These are phyloP conservation scores for Catostylus mosaicus DNA, from an alignment of 30 jellyfish, hydroid and myxozoan species.

Conservation along the genomic window DNA sequence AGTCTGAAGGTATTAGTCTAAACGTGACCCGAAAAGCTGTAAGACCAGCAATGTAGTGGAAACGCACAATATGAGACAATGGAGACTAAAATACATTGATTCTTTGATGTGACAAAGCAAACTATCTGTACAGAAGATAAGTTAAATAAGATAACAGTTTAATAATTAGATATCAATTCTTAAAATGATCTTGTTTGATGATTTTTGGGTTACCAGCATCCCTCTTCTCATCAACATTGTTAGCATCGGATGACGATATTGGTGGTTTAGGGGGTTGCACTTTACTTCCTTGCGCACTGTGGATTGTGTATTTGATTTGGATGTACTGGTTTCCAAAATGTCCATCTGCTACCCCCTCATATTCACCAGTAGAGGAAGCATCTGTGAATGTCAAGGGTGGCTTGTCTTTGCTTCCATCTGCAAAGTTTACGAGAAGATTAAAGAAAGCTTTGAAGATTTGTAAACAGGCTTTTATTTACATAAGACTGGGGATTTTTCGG, in stretches of 20 bases:
- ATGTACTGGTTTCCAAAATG: not conserved
- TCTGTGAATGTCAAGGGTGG: constrained; percentile 19
- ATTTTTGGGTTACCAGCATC: constrained; percentile 9
- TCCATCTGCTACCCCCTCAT: constrained; percentile 34
- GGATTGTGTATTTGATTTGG: constrained; percentile 20
- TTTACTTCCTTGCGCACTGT: not conserved
- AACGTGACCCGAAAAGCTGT: too few species aligned
- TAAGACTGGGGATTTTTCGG: too few species aligned
- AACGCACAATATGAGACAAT: too few species aligned
- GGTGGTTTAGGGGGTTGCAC: not conserved
- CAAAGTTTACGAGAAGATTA: not conserved
- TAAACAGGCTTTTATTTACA: too few species aligned
- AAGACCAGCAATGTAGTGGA: too few species aligned
- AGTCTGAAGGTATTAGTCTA: too few species aligned
- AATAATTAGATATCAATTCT: too few species aligned
- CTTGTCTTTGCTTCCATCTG: constrained; percentile 16
- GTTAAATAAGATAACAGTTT: too few species aligned
- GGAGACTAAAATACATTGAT: too few species aligned
- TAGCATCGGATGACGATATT: not conserved
- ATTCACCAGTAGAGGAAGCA: constrained; percentile 2
- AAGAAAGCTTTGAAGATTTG: too few species aligned
- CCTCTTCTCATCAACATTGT: not conserved
- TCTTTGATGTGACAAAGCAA: too few species aligned
- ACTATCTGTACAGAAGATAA: too few species aligned
- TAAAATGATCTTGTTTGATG: not conserved